phyloP scores from a whole-genome alignment of 2,113 vertebrate species.

The Sakesphorus luctuosus region DNA sequence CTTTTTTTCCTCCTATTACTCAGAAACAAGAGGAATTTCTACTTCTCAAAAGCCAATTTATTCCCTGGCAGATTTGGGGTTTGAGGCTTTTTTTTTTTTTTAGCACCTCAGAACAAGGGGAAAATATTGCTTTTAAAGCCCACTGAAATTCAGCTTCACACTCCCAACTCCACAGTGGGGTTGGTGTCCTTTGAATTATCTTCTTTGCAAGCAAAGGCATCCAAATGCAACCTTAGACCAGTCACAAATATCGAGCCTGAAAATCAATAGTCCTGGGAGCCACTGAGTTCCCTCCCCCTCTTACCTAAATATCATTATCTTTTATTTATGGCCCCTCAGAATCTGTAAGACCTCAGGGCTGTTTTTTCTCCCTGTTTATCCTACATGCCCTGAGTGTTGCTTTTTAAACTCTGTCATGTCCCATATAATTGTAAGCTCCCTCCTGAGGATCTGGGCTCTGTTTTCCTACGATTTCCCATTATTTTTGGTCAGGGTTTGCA shows the following conservation, averaged over 20 bases:
- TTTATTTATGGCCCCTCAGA: conserved; percentile 52
- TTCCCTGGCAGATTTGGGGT: not conserved
- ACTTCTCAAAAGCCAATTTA: not conserved
- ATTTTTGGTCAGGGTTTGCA: not conserved
- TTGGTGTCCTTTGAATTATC: not conserved
- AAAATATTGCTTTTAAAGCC: not conserved
- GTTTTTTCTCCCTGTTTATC: conserved; percentile 30
- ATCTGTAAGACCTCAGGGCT: not conserved
- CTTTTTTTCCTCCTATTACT: not conserved
- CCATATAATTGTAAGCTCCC: conserved; percentile 29
- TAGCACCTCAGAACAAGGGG: not conserved
- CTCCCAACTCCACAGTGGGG: not conserved
- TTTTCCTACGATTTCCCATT: conserved; percentile 55
- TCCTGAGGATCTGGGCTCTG: conserved; percentile 26
- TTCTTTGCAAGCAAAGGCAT: not conserved
- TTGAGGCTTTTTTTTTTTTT: not conserved
- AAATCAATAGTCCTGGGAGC: not conserved
- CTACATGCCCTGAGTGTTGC: conserved; percentile 16
- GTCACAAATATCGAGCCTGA: not conserved
- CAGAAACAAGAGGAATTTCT: not conserved
- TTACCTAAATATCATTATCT: conserved; percentile 61
- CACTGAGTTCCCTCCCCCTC: not conserved
- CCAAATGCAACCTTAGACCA: not conserved
- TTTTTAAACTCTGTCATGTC: conserved; percentile 59
- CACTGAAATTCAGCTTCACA: not conserved